These are phyloP conservation scores for Fregata magnificens DNA, from an alignment of 2,113 vertebrate genomes.

Conservation along the genomic window DNA sequence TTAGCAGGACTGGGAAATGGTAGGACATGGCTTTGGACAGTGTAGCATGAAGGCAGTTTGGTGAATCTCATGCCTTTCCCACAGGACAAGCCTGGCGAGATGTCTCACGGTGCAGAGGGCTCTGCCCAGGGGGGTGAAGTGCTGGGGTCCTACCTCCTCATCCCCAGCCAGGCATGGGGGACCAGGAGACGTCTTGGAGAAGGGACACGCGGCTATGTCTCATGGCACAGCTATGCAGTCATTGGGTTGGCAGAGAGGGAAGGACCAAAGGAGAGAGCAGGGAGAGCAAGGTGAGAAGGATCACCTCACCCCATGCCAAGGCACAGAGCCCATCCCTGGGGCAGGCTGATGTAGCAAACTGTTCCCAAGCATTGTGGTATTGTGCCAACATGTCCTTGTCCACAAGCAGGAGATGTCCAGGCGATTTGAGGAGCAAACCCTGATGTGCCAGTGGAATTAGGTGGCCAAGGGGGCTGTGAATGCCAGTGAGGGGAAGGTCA, in stretches of 20 bases:
- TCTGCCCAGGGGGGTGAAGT: neutral
- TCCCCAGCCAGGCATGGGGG: neutral
- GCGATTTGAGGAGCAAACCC: neutral
- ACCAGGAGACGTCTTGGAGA: neutral
- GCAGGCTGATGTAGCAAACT: neutral
- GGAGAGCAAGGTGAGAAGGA: neutral
- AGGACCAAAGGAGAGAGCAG: neutral
- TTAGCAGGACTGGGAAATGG: neutral
- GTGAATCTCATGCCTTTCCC: neutral
- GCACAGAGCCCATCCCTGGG: neutral
- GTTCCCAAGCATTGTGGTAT: neutral
- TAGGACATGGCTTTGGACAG: neutral
- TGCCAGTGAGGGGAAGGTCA: neutral
- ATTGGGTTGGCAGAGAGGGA: neutral
- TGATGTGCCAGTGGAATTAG: neutral
- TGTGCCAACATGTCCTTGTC: rapidly evolving
- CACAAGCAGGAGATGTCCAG: neutral
- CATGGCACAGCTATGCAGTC: neutral
- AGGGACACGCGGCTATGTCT: neutral
- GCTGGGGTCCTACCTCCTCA: neutral
- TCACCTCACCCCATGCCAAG: rapidly evolving
- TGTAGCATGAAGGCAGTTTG: rapidly evolving
- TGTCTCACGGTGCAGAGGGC: neutral
- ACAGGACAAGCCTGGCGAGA: neutral
- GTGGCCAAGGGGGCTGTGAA: neutral